Percentiles rank a stretch among this genome's conserved stretches.
Conservation (phyloP, 2,888 invertebrate genomes). For the Drosophila pegasa region DNA sequence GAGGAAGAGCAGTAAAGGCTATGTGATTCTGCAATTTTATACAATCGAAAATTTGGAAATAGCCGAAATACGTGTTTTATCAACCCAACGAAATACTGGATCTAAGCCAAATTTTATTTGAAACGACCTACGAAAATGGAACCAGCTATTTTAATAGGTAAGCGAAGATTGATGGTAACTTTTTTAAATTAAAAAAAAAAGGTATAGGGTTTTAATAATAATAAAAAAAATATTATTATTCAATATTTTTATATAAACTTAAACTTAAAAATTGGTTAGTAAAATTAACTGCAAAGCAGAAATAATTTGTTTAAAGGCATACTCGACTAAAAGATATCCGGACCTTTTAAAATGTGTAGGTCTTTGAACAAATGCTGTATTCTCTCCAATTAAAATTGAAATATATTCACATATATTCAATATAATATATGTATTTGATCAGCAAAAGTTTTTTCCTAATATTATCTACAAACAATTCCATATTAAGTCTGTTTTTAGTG, state of each 20-base stretch:
- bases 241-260: no score
- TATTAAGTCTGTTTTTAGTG: no score
- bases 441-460: no score
- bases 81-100: conserved; percentile 55
- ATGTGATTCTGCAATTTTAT: conserved; percentile 62
- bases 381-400: background rate
- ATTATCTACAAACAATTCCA: background rate
- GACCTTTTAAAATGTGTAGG: no score
- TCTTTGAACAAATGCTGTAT: no score
- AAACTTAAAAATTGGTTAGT: no score
- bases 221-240: background rate
- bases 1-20: conserved; percentile 7
- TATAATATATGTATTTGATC: no score
- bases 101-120: conserved; percentile 14
- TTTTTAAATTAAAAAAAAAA: background rate
- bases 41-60: conserved; percentile 14
- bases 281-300: no score
- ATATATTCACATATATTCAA: background rate
- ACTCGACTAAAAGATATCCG: background rate
- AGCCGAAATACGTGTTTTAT: conserved; percentile 18
- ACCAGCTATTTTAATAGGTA: conserved; percentile 76
- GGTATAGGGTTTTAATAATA: background rate
- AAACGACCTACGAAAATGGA: conserved; percentile 59
- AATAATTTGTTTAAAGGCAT: background rate
- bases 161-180: conserved; percentile 28